Evolutionary conservation across 2,888 invertebrate species (phyloP).

Genomic region (Aporophyla lueneburgensis): DNA sequence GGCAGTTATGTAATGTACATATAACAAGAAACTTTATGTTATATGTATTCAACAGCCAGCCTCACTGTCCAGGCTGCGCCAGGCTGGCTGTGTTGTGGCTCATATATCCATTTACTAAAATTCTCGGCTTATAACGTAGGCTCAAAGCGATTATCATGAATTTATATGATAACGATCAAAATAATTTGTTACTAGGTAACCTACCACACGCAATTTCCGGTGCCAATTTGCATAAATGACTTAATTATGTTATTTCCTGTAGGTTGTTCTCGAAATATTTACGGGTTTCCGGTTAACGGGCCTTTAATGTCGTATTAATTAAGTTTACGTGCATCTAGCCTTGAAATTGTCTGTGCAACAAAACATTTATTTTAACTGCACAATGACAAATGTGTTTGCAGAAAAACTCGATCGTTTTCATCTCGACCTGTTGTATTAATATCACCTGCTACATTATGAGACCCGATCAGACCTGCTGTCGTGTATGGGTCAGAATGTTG

Average conservation of each 20-base stretch:
- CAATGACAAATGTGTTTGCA: background rate
- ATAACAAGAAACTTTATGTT: background rate
- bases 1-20: background rate
- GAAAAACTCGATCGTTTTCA: background rate
- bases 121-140: background rate
- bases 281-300: too few species aligned
- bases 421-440: background rate
- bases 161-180: slow-evolving; percentile 21
- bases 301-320: too few species aligned
- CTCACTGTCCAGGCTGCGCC: background rate
- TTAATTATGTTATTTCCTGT: slow-evolving; percentile 33
- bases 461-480: too few species aligned
- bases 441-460: background rate
- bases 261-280: background rate
- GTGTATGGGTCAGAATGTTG: too few species aligned
- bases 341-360: background rate
- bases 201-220: slow-evolving; percentile 41
- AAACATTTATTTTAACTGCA: background rate
- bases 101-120: background rate
- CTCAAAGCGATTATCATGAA: background rate
- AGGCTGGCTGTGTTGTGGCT: too few species aligned
- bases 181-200: slow-evolving; percentile 10
- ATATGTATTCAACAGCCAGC: too few species aligned
- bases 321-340: background rate
- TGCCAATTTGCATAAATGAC: slow-evolving; percentile 22